A percentile compares a stretch with the other conserved stretches of the same genome.
Conservation (phyloP, 2,888 invertebrate genomes). For the Brachynemurus nebulosus region DNA sequence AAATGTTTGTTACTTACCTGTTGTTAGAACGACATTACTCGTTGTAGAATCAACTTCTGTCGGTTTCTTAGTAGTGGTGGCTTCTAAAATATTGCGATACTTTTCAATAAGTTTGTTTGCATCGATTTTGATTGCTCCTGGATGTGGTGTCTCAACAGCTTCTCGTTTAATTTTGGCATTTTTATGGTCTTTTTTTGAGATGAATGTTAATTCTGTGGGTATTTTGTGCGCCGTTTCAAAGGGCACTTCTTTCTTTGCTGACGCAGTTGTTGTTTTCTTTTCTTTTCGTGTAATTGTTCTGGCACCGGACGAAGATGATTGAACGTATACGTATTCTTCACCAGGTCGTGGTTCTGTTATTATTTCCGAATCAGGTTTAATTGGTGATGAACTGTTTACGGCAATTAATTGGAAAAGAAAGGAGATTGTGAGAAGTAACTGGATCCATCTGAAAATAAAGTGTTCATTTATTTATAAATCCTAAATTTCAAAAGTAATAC, state of each 20-base stretch:
- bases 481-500: too few relatives aligned
- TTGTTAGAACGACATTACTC: slow-evolving; percentile 2
- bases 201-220: slow-evolving; percentile 31
- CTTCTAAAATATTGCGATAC: slow-evolving; percentile 17
- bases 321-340: slow-evolving; percentile 51
- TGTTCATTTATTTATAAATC: too few relatives aligned
- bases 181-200: slow-evolving; percentile 19
- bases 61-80: slow-evolving; percentile 3
- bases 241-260: slow-evolving; percentile 22
- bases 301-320: slow-evolving; percentile 29
- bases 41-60: slow-evolving; percentile 4
- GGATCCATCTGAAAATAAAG: too few relatives aligned
- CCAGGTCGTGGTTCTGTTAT: slow-evolving; percentile 49
- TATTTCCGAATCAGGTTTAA: slow-evolving; percentile 44
- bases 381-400: too few relatives aligned
- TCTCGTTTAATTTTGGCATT: not conserved
- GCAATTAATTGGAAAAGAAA: too few relatives aligned
- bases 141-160: slow-evolving; percentile 8
- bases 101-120: slow-evolving; percentile 26
- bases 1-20: not conserved
- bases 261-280: slow-evolving; percentile 16
- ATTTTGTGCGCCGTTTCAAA: slow-evolving; percentile 65
- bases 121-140: slow-evolving; percentile 30
- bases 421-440: too few relatives aligned
- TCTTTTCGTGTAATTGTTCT: slow-evolving; percentile 28